These are phyloP conservation scores for Antennarius striatus DNA, from an alignment of 2,113 vertebrate species.

Conservation along the genomic window DNA sequence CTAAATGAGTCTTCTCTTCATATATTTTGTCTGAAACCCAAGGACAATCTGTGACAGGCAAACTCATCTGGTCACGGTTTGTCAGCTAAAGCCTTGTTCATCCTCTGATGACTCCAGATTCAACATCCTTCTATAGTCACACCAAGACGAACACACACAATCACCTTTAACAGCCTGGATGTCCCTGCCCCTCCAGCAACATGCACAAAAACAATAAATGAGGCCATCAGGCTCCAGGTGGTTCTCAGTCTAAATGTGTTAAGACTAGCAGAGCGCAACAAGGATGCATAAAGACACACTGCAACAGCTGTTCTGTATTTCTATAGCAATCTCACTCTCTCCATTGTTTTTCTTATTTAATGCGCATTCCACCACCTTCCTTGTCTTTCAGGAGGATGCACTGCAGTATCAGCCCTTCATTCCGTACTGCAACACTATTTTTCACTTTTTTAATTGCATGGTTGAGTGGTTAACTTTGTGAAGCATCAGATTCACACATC, in stretches of 20 bases:
- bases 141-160: slow-evolving; percentile 18
- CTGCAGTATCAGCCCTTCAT: background rate
- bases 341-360: slow-evolving; percentile 6
- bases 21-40: slow-evolving; percentile 42
- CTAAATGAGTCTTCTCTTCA: slow-evolving; percentile 33
- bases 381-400: background rate
- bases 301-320: slow-evolving; percentile 54
- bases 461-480: too few species aligned
- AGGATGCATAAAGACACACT: slow-evolving; percentile 39
- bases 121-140: slow-evolving; percentile 44
- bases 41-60: slow-evolving; percentile 45
- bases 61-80: slow-evolving; percentile 53
- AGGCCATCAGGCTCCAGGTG: background rate
- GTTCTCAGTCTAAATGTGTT: slow-evolving; percentile 26
- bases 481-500: too few species aligned
- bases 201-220: slow-evolving; percentile 15
- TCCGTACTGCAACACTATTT: too few species aligned
- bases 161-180: slow-evolving; percentile 2
- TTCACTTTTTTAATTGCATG: too few species aligned
- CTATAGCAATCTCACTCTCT: slow-evolving; percentile 15
- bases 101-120: slow-evolving; percentile 39
- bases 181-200: slow-evolving; percentile 19
- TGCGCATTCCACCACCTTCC: background rate
- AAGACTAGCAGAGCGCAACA: slow-evolving; percentile 19
- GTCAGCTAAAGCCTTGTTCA: slow-evolving; percentile 43